phyloP scores from a whole-genome alignment of 2,113 vertebrate species.

The Rhinoptilus africanus region DNA sequence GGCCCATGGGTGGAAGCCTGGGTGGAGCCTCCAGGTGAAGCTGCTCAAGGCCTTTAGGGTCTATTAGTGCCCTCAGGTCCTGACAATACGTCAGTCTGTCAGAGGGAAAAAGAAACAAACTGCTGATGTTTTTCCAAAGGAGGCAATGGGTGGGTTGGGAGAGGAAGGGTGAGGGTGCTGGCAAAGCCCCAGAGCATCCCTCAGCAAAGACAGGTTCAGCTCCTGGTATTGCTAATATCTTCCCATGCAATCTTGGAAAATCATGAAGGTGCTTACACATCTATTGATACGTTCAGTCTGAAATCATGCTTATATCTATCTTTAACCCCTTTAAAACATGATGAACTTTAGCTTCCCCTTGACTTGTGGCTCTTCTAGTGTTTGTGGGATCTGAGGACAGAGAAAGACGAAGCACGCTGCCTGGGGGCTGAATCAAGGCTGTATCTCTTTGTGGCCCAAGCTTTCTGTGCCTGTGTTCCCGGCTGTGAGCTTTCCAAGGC shows the following conservation, averaged over 20 bases:
- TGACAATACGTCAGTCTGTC: neutral
- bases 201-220: neutral
- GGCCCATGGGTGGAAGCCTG: neutral
- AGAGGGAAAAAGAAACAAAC: neutral
- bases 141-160: neutral
- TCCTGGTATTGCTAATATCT: neutral
- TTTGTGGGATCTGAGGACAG: neutral
- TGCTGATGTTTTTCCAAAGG: neutral
- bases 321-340: neutral
- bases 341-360: neutral
- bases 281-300: neutral
- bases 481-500: neutral
- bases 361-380: neutral
- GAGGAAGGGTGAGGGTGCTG: neutral
- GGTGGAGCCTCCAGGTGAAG: neutral
- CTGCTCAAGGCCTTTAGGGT: neutral
- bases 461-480: neutral
- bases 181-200: neutral
- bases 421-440: neutral
- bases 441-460: neutral
- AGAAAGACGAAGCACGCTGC: neutral
- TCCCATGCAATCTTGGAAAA: neutral
- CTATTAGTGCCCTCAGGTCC: neutral
- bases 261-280: fast-evolving
- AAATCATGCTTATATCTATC: neutral